phyloP scores from a whole-genome alignment of 2,797 vertebrate species.

The Spondyliosoma cantharus region DNA sequence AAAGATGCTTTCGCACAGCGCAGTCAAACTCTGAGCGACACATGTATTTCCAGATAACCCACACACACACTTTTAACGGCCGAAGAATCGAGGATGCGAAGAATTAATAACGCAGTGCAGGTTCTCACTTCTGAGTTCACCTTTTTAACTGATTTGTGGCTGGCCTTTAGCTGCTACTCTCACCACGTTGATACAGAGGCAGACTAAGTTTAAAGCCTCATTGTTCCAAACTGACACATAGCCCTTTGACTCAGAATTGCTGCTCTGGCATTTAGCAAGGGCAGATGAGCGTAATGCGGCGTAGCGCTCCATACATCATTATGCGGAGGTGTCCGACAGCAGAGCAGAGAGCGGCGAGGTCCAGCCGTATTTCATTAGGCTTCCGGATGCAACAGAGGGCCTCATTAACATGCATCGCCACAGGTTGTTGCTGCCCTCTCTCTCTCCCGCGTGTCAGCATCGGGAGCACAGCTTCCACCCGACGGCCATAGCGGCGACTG shows the following conservation, averaged over 20 bases:
- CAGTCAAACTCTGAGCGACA: background rate
- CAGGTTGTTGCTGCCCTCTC: conserved; percentile 64
- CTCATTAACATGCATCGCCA: conserved; percentile 73
- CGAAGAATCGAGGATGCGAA: background rate
- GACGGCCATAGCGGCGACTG: conserved; percentile 17
- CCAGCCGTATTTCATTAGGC: conserved; percentile 68
- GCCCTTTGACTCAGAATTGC: conserved; percentile 69
- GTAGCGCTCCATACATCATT: conserved; percentile 67
- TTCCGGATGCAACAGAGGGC: conserved; percentile 38
- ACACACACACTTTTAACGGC: background rate
- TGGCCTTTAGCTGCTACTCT: conserved; percentile 43
- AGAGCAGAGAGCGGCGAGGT: conserved; percentile 42
- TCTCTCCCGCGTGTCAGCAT: conserved; percentile 18
- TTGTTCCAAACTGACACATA: conserved; percentile 67
- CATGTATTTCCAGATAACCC: background rate
- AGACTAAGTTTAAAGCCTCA: conserved; percentile 64
- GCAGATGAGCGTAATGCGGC: conserved; percentile 66
- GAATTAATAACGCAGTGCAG: conserved; percentile 17
- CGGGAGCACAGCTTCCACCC: conserved; percentile 25
- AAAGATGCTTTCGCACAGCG: conserved; percentile 10
- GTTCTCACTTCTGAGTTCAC: conserved; percentile 11
- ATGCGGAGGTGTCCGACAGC: conserved; percentile 65
- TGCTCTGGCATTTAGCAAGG: conserved; percentile 77
- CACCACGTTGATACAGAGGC: conserved; percentile 43
- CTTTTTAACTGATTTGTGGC: conserved; percentile 11